Evolutionary conservation across 2,113 vertebrate genomes (phyloP).

Genomic region (Microtus richardsoni): DNA sequence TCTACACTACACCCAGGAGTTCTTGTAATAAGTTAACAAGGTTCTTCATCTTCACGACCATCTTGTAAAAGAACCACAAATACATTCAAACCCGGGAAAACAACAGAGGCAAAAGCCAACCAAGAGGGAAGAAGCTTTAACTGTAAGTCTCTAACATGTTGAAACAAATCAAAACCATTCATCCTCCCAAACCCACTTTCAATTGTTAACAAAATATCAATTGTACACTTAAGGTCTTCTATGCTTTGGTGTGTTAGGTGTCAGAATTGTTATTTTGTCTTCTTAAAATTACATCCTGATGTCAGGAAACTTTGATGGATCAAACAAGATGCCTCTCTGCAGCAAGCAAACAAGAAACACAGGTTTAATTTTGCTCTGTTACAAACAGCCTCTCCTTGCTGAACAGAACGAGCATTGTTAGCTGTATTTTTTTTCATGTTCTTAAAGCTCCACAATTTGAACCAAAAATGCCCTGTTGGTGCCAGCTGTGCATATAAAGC

Average conservation of each 20-base stretch:
- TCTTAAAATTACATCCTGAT: conserved; percentile 56
- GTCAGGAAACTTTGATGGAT: conserved; percentile 48
- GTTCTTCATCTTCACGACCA: background rate
- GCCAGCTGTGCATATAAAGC: conserved; percentile 30
- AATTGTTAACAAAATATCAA: conserved; percentile 37
- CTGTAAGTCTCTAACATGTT: background rate
- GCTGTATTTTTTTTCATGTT: background rate
- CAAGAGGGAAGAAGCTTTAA: background rate
- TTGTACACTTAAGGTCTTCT: conserved; percentile 12
- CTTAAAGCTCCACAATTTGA: conserved; percentile 41
- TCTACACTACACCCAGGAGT: background rate
- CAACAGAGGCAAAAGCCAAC: background rate
- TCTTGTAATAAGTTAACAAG: background rate
- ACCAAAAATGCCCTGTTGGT: background rate
- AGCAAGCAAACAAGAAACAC: conserved; percentile 32
- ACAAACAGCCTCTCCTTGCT: conserved; percentile 14
- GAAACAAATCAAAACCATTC: background rate
- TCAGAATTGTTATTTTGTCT: conserved; percentile 30
- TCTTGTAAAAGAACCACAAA: background rate
- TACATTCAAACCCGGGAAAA: background rate
- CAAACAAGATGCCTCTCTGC: conserved; percentile 18
- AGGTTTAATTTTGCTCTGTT: background rate
- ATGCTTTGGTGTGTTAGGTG: background rate
- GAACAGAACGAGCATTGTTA: conserved; percentile 49
- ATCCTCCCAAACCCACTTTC: background rate